Evolutionary conservation across 2,888 invertebrate genomes (phyloP).

Genomic region (Eupithecia exiguata): DNA sequence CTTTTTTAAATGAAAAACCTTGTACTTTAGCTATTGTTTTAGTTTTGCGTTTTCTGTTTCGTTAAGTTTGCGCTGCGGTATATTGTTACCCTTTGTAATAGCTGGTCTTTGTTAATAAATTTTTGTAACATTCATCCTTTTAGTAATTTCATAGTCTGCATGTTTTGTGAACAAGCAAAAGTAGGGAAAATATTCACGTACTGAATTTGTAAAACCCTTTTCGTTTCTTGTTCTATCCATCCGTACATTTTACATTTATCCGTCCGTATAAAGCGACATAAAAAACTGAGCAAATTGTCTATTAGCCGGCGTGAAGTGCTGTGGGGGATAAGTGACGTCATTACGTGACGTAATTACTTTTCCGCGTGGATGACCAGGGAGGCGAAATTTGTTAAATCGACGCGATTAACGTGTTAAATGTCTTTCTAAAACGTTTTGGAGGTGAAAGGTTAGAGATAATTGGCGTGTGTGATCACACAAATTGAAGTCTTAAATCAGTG

Average conservation of each 20-base stretch:
- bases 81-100: conserved; percentile 48
- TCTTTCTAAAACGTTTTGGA: conserved; percentile 69
- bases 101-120: conserved; percentile 7
- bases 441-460: conserved; percentile 55
- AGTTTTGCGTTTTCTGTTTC: conserved; percentile 57
- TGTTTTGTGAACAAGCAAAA: background rate
- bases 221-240: background rate
- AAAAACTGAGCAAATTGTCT: conserved; percentile 78
- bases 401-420: conserved; percentile 79
- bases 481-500: conserved; percentile 17
- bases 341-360: conserved; percentile 82
- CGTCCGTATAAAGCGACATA: conserved; percentile 58
- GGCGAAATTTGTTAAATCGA: conserved; percentile 79
- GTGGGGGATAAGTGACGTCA: conserved; percentile 76
- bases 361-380: conserved; percentile 78
- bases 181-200: background rate
- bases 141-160: background rate
- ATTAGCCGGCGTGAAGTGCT: conserved; percentile 65
- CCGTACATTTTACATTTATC: background rate
- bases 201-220: background rate
- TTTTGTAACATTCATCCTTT: conserved; percentile 14
- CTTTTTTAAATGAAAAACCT: conserved; percentile 55
- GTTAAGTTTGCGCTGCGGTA: conserved; percentile 51
- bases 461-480: conserved; percentile 35
- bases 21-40: conserved; percentile 56